Conservation (phyloP, 2,113 vertebrate species). For the Channa maculata region DNA sequence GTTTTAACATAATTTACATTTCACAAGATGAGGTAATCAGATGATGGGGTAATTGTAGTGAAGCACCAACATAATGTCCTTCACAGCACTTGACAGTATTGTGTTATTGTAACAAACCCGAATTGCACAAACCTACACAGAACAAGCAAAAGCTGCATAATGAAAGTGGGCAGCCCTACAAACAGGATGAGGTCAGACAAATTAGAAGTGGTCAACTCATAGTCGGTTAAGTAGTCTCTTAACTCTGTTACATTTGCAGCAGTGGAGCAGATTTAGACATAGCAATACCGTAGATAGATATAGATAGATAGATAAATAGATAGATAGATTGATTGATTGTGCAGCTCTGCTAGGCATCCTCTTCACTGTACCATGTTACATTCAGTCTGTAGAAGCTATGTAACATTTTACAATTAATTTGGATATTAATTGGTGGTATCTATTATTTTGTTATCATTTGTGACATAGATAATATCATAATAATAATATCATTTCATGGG, state of each 20-base stretch:
- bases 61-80: slow-evolving; percentile 20
- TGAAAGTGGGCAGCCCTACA: slow-evolving; percentile 26
- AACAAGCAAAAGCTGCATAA: slow-evolving; percentile 33
- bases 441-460: too few relatives aligned
- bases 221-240: not conserved
- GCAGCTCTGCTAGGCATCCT: slow-evolving; percentile 21
- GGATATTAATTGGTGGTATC: too few relatives aligned
- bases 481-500: too few relatives aligned
- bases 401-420: too few relatives aligned
- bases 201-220: slow-evolving; percentile 49
- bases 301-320: slow-evolving; percentile 1
- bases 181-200: slow-evolving; percentile 57
- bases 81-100: slow-evolving; percentile 11
- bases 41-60: slow-evolving; percentile 7
- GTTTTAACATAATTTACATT: slow-evolving; percentile 10
- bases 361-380: slow-evolving; percentile 14
- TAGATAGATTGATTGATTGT: slow-evolving; percentile 16
- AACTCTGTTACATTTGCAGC: too few relatives aligned
- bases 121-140: not conserved
- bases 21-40: slow-evolving; percentile 2
- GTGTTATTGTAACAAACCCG: slow-evolving; percentile 16
- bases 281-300: too few relatives aligned
- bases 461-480: too few relatives aligned
- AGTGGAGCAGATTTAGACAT: too few relatives aligned
- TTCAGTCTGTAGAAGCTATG: not conserved